phyloP scores from a whole-genome alignment of 92 coral and sea anemone genomes.

The Diadumene lineata region DNA sequence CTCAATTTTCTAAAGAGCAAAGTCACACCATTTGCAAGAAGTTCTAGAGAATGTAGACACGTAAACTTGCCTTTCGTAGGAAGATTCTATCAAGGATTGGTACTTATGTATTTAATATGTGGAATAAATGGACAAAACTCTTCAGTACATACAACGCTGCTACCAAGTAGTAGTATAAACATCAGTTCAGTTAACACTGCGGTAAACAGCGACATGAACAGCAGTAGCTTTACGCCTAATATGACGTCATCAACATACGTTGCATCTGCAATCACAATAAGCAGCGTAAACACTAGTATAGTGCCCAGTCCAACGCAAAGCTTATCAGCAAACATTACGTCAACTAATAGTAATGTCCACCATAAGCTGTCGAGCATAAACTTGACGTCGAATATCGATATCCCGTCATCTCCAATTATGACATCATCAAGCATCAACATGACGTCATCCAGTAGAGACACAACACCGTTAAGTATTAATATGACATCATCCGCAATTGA shows the following conservation, averaged over 20 bases:
- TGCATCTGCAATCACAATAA: not conserved
- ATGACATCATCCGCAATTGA: not conserved
- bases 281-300: constrained; percentile 3
- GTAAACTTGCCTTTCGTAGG: not conserved
- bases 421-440: not conserved
- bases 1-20: not conserved
- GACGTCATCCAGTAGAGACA: not conserved
- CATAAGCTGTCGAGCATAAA: not conserved
- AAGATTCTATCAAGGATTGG: not conserved
- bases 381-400: not conserved
- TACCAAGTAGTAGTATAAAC: not conserved
- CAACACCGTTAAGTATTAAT: not conserved
- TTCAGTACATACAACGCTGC: not conserved
- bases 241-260: not conserved
- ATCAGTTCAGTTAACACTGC: not conserved
- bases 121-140: not conserved
- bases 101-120: not conserved
- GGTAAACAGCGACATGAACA: not conserved
- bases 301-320: not conserved
- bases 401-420: too few relatives aligned
- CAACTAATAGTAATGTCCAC: not conserved
- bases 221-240: not conserved
- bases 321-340: not conserved
- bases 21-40: not conserved
- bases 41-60: not conserved